Percentiles rank a stretch among this genome's conserved stretches.
Evolutionary conservation across 2,888 invertebrate genomes (phyloP).

Genomic region (Drepanosiphum platanoidis): DNA sequence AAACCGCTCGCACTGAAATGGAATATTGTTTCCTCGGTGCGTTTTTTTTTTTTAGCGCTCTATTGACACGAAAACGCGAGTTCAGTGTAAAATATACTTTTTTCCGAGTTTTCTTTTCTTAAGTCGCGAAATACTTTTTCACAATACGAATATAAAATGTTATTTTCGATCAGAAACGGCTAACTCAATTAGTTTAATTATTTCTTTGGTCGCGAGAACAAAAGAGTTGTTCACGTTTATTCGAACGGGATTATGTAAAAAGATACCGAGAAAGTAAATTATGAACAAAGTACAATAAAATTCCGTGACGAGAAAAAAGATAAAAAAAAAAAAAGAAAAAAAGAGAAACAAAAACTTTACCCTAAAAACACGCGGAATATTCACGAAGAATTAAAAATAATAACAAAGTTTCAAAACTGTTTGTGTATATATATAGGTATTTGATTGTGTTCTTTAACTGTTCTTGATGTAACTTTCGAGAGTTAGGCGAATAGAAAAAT

Average conservation of each 20-base stretch:
- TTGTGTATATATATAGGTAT: conserved; percentile 19
- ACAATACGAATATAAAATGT: conserved; percentile 36
- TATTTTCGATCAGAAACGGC: conserved; percentile 44
- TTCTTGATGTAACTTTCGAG: conserved; percentile 12
- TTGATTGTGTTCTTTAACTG: conserved; percentile 32
- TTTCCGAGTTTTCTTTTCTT: conserved; percentile 21
- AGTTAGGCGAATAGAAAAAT: conserved; percentile 12
- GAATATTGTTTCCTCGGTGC: background rate
- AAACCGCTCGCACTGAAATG: background rate
- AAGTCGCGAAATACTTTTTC: conserved; percentile 11
- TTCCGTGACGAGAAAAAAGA: background rate
- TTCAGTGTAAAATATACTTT: background rate
- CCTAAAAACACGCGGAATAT: background rate
- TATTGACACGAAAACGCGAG: background rate
- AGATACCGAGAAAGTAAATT: conserved; percentile 37
- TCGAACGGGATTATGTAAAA: conserved; percentile 37
- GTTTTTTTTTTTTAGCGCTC: background rate
- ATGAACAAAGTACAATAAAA: conserved; percentile 32
- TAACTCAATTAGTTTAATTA: conserved; percentile 53
- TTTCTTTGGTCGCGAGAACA: conserved; percentile 41
- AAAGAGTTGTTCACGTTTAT: conserved; percentile 39
- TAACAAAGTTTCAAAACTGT: conserved; percentile 11
- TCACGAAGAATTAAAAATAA: background rate
- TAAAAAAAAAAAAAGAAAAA: too few relatives aligned
- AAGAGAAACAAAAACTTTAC: conserved; percentile 4